Conservation (phyloP, 2,797 vertebrate species). For the Syngnathus rostellatus region DNA sequence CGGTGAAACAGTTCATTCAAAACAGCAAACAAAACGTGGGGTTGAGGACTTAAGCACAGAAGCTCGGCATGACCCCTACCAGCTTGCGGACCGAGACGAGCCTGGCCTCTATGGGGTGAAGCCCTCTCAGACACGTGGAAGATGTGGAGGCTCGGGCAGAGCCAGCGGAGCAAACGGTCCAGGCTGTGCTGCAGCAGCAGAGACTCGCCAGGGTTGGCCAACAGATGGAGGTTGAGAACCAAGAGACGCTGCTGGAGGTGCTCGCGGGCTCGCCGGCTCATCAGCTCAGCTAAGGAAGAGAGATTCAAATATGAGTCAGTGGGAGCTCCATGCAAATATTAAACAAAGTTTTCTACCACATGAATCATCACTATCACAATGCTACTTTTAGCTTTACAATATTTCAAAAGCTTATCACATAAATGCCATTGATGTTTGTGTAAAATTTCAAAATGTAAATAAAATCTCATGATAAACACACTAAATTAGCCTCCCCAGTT, state of each 20-base stretch:
- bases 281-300: slow-evolving; percentile 35
- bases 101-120: slow-evolving; percentile 54
- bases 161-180: slow-evolving; percentile 75
- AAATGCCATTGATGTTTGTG: too few relatives aligned
- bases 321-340: too few relatives aligned
- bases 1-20: neutral
- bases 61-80: slow-evolving; percentile 30
- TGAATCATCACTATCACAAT: too few relatives aligned
- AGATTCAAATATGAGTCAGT: slow-evolving; percentile 1
- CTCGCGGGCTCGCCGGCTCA: slow-evolving; percentile 55
- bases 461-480: too few relatives aligned
- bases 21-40: too few relatives aligned
- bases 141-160: slow-evolving; percentile 74
- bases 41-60: too few relatives aligned
- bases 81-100: slow-evolving; percentile 50
- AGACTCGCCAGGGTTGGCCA: slow-evolving; percentile 76
- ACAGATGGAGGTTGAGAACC: slow-evolving; percentile 79
- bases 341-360: too few relatives aligned
- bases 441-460: too few relatives aligned
- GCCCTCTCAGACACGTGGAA: slow-evolving; percentile 85
- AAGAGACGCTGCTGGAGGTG: slow-evolving; percentile 44
- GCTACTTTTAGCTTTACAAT: too few relatives aligned
- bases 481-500: too few relatives aligned
- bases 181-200: slow-evolving; percentile 78
- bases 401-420: too few relatives aligned